These are phyloP conservation scores for Saccostrea cuccullata DNA, from an alignment of 1,140 invertebrate species.

Conservation along the genomic window DNA sequence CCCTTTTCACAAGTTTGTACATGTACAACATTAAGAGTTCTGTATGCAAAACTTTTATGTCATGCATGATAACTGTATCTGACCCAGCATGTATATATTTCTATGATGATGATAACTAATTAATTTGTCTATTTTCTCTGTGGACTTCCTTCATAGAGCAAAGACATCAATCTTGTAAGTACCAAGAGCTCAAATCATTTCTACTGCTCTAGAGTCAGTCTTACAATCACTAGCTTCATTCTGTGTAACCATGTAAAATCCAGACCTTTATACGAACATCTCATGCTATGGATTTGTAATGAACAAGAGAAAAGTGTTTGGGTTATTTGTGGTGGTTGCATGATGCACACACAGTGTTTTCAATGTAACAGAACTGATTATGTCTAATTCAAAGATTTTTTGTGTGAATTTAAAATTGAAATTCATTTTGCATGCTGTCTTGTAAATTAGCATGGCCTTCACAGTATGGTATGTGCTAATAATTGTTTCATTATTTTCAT, in stretches of 20 bases:
- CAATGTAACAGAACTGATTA: not conserved
- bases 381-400: slow-evolving; percentile 3
- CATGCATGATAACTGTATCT: slow-evolving; percentile 23
- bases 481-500: not conserved
- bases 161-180: slow-evolving; percentile 77
- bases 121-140: slow-evolving; percentile 53
- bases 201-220: slow-evolving; percentile 9
- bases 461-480: not conserved
- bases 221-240: not conserved
- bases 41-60: not conserved
- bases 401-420: slow-evolving; percentile 7
- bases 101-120: not conserved
- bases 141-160: slow-evolving; percentile 70
- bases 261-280: not conserved
- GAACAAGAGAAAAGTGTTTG: not conserved
- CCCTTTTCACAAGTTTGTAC: not conserved
- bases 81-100: slow-evolving; percentile 7
- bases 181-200: slow-evolving; percentile 52
- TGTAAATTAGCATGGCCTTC: not conserved
- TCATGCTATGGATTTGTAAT: not conserved
- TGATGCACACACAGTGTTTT: not conserved
- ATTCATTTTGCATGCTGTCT: not conserved
- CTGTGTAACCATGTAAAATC: not conserved
- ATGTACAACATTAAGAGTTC: not conserved
- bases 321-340: slow-evolving; percentile 10